Percentiles rank a stretch among this genome's conserved stretches.
Conservation (phyloP, 2,797 vertebrate genomes). For the Caiman crocodilus region DNA sequence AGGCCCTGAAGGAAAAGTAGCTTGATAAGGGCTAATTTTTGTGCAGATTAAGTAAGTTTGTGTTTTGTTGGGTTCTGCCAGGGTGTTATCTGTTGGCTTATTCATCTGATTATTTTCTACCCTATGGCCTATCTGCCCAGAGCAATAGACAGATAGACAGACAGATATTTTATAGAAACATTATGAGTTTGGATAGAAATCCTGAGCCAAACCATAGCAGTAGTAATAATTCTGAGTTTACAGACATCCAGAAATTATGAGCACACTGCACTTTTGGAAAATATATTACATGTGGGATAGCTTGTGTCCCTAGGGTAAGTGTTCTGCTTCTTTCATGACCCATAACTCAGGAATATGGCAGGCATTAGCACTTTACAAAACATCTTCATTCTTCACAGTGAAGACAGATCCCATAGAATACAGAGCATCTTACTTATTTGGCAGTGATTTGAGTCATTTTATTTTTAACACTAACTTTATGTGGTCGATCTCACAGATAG, state of each 20-base stretch:
- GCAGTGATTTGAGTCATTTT: slow-evolving; percentile 68
- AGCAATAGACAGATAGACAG: background rate
- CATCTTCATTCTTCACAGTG: slow-evolving; percentile 72
- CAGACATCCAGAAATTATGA: slow-evolving; percentile 76
- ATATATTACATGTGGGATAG: slow-evolving; percentile 75
- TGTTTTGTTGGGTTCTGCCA: background rate
- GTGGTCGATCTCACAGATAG: slow-evolving; percentile 51
- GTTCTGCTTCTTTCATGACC: slow-evolving; percentile 68
- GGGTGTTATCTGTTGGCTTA: background rate
- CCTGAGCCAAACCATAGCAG: slow-evolving; percentile 40
- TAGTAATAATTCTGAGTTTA: slow-evolving; percentile 75
- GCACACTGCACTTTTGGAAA: slow-evolving; percentile 74
- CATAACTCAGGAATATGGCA: slow-evolving; percentile 74
- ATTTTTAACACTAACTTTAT: slow-evolving; percentile 72
- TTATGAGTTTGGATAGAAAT: slow-evolving; percentile 56
- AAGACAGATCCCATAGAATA: slow-evolving; percentile 22
- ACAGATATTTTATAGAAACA: slow-evolving; percentile 9
- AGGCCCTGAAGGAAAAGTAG: background rate
- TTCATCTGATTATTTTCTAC: slow-evolving; percentile 47
- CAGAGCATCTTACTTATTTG: slow-evolving; percentile 58
- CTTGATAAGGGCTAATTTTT: background rate
- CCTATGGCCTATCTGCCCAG: background rate
- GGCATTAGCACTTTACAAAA: slow-evolving; percentile 55
- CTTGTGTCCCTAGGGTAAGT: slow-evolving; percentile 77
- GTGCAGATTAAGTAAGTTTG: rapidly evolving